These are phyloP conservation scores for Aplysina aerophoba DNA, from an alignment of 37 sponge, comb jelly and placozoan species.

Conservation along the genomic window DNA sequence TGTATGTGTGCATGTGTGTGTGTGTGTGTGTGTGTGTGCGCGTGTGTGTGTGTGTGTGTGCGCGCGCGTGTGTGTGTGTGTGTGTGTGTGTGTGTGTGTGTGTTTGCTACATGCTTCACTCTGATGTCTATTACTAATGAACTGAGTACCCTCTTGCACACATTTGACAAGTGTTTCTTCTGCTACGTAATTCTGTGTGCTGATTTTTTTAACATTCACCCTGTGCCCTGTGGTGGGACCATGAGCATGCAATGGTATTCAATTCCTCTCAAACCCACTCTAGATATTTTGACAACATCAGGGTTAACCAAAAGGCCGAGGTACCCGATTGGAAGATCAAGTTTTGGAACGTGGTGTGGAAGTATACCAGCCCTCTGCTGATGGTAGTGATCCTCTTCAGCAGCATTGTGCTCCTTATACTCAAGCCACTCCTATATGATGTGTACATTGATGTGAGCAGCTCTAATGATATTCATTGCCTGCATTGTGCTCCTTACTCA, in stretches of 20 bases:
- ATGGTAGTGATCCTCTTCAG: conserved; percentile 85
- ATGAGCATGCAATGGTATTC: too few species aligned
- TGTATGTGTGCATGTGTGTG: neutral
- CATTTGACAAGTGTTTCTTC: too few species aligned
- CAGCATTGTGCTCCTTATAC: conserved; percentile 57
- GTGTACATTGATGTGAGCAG: conserved; percentile 50
- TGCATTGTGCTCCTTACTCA: conserved; percentile 42
- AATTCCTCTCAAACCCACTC: too few species aligned
- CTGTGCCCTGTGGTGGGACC: too few species aligned
- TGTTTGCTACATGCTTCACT: too few species aligned
- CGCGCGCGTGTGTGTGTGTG: too few species aligned
- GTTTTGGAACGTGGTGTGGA: conserved; percentile 83
- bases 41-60: too few species aligned
- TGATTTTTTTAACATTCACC: too few species aligned
- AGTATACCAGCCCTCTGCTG: conserved; percentile 71
- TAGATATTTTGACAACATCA: conserved; percentile 27
- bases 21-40: neutral
- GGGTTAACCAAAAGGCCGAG: conserved; percentile 2
- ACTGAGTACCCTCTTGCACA: too few species aligned
- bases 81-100: too few species aligned
- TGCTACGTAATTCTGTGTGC: too few species aligned
- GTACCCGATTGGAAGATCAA: conserved; percentile 20
- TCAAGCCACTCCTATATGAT: conserved; percentile 67
- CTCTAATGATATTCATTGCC: neutral
- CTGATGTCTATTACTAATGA: too few species aligned